These are phyloP conservation scores for Eulemur macaco DNA, from an alignment of 2,113 vertebrate species.

Conservation along the genomic window DNA sequence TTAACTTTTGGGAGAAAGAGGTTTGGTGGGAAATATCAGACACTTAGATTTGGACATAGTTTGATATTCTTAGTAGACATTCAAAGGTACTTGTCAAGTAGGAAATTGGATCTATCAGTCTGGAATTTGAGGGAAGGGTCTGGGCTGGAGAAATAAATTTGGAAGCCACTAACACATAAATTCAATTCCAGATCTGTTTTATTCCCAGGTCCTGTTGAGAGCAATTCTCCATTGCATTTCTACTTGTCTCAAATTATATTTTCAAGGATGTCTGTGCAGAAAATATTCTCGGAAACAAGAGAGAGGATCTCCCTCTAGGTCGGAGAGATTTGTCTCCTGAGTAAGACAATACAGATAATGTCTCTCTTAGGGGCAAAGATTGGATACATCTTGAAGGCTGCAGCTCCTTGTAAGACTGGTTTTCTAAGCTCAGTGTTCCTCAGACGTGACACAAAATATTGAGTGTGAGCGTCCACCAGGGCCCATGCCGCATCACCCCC, in stretches of 20 bases:
- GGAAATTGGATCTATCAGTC: background rate
- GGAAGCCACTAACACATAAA: background rate
- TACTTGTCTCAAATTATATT: background rate
- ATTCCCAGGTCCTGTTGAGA: background rate
- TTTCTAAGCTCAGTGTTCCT: background rate
- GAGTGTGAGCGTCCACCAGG: background rate
- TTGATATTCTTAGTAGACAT: background rate
- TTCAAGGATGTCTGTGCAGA: background rate
- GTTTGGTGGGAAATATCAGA: background rate
- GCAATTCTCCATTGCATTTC: background rate
- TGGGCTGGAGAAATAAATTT: background rate
- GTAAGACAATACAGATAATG: background rate
- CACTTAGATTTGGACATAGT: background rate
- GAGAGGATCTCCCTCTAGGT: background rate
- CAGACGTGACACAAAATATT: background rate
- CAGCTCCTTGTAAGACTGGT: background rate
- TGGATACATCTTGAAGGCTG: background rate
- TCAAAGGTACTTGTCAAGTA: background rate
- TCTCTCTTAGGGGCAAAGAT: background rate
- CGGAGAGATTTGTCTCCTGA: background rate
- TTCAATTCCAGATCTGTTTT: background rate
- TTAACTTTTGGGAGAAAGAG: background rate
- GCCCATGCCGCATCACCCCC: background rate
- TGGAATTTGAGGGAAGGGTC: background rate
- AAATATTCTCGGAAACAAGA: background rate